Percentiles rank a stretch among this genome's conserved stretches.
phyloP scores from a whole-genome alignment of 2,797 vertebrate genomes.

The Fratercula arctica region DNA sequence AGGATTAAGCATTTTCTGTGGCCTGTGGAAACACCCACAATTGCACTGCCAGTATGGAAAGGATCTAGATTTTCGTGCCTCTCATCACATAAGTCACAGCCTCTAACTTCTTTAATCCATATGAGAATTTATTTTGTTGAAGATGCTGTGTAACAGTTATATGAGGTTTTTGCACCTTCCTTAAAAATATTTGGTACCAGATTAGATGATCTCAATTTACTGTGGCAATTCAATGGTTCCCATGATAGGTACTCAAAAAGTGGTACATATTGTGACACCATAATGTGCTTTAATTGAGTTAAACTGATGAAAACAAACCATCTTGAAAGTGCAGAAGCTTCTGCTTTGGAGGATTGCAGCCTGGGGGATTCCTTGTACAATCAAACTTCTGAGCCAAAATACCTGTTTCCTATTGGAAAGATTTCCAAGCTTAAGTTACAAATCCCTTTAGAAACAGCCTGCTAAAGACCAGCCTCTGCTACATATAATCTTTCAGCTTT shows the following conservation, averaged over 20 bases:
- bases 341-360: background rate
- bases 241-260: background rate
- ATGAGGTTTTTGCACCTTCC: background rate
- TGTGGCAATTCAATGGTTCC: background rate
- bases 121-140: background rate
- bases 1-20: background rate
- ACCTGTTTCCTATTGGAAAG: background rate
- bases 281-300: background rate
- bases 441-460: conserved; percentile 31
- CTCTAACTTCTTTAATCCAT: background rate
- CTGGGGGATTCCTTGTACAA: conserved; percentile 4
- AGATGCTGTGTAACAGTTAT: background rate
- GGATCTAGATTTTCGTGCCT: background rate
- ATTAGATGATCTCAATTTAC: background rate
- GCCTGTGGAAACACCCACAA: background rate
- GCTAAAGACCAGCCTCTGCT: background rate
- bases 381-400: background rate
- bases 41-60: background rate
- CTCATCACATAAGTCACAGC: background rate
- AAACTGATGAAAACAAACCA: background rate
- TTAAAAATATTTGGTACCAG: background rate
- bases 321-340: background rate
- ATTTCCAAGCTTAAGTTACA: conserved; percentile 25
- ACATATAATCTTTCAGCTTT: conserved; percentile 33
- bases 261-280: background rate